Evolutionary conservation across 2,888 invertebrate genomes (phyloP).

Genomic region (Drosophila quinaria): DNA sequence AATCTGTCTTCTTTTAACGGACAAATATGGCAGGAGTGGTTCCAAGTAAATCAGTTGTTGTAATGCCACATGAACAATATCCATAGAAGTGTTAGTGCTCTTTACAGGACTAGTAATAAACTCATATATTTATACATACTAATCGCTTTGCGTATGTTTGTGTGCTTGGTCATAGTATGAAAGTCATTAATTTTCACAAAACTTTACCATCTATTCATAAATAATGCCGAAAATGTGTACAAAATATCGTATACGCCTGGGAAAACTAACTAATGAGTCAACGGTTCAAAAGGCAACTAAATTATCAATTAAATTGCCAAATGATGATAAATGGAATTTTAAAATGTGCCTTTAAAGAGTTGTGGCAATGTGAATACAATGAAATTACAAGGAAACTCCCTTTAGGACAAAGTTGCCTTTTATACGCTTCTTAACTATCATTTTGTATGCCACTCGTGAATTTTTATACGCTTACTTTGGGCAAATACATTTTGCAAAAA

Average conservation of each 20-base stretch:
- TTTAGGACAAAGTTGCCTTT: not conserved
- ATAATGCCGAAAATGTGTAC: not conserved
- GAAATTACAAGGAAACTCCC: not conserved
- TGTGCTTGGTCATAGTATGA: not conserved
- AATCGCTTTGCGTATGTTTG: not conserved
- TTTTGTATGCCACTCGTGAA: not conserved
- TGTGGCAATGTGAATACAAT: not conserved
- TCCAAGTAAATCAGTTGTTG: not conserved
- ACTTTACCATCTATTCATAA: conserved; percentile 6
- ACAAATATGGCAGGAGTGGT: too few species aligned
- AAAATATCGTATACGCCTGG: conserved; percentile 21
- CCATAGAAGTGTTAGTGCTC: too few species aligned
- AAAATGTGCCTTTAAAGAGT: conserved; percentile 7
- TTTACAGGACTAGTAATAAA: too few species aligned
- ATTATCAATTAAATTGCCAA: conserved; percentile 42
- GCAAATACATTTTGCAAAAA: not conserved
- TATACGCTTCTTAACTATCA: not conserved
- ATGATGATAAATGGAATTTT: conserved; percentile 51
- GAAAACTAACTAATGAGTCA: conserved; percentile 43
- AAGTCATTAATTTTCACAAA: conserved; percentile 1
- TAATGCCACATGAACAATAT: too few species aligned
- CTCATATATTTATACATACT: not conserved
- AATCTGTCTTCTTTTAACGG: too few species aligned
- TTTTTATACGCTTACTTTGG: not conserved
- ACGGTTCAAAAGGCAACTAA: conserved; percentile 29